Conservation (phyloP, 2,797 vertebrate genomes). For the Adelosebastes latens region DNA sequence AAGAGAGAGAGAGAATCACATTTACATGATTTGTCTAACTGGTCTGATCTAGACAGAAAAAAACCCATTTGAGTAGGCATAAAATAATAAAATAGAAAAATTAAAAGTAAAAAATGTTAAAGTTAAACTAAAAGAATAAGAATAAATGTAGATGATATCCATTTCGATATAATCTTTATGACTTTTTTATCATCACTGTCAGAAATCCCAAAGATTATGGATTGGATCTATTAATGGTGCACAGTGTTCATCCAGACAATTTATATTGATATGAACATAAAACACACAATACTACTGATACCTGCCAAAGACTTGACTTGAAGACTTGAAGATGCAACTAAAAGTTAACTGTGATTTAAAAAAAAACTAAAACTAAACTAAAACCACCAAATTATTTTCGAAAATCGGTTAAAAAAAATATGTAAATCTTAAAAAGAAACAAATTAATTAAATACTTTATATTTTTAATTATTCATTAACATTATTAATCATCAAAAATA, state of each 20-base stretch:
- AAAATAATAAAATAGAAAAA: neutral
- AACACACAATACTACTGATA: neutral
- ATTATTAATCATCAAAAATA: neutral
- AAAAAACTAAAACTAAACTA: neutral
- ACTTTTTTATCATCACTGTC: neutral
- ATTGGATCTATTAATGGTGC: neutral
- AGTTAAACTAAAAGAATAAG: neutral
- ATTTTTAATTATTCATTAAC: neutral
- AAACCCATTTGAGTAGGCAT: fast-evolving
- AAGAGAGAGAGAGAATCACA: neutral
- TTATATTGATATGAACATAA: neutral
- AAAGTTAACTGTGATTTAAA: neutral
- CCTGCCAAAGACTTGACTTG: neutral
- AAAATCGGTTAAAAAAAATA: neutral
- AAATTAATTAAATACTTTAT: neutral
- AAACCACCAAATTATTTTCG: neutral
- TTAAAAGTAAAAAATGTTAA: neutral
- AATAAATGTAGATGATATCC: neutral
- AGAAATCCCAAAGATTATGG: too few relatives aligned
- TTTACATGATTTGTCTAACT: neutral
- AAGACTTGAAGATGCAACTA: neutral
- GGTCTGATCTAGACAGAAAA: neutral
- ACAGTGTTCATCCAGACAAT: neutral
- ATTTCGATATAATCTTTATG: neutral
- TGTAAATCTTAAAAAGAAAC: neutral